Evolutionary conservation across 2,888 invertebrate species (phyloP), one percentile per base, ranked within the genome.

Genomic region (Cabera pusaria): DNA sequence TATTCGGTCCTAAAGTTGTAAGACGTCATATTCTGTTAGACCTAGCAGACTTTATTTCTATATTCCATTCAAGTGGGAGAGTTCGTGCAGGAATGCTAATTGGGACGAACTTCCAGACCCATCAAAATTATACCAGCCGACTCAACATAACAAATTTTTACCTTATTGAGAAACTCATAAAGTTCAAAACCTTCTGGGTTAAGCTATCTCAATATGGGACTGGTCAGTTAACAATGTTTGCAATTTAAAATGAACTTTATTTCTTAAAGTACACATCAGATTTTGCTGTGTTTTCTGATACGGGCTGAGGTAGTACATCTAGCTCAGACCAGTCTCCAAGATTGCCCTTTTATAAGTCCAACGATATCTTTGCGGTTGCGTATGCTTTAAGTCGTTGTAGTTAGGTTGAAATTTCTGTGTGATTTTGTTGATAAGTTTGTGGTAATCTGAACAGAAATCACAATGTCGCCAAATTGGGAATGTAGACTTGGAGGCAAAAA

Each of bases 81-180:
- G 57, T 61, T 60, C 63, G 52, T 53, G 52, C 56, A 59, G 62
- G 72, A 75, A 75, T 76, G 70, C 70, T 75, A 76, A 76, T 75
- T 71, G 72, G 57, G 46, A 51, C 55, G 59, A 52, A 61, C 59
- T 59, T 58, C 56, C 60, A 61, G 64, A 54, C 67, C 44, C 58
- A 60, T 64, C 62, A 64, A 57, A 64, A 64, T 54, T 56, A 49
- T 58, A 57, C 44, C 57, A 56, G 24, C 10, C 16, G 12, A 5
- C 5, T 24, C 1, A n/a, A 8, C 9, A 44, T 41, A 20, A 33
- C 37, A 10, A 64, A 56, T 57, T 37, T 27, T 40, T n/a, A 51
- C 59, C 47, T 52, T 63, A 62, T 5, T 4, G 0, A 0, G 4
- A 26, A 14, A 6, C 17, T 0, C 1, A 43, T 59, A 49, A 45